phyloP scores from a whole-genome alignment of 2,797 vertebrate species.

The Sciurus carolinensis region DNA sequence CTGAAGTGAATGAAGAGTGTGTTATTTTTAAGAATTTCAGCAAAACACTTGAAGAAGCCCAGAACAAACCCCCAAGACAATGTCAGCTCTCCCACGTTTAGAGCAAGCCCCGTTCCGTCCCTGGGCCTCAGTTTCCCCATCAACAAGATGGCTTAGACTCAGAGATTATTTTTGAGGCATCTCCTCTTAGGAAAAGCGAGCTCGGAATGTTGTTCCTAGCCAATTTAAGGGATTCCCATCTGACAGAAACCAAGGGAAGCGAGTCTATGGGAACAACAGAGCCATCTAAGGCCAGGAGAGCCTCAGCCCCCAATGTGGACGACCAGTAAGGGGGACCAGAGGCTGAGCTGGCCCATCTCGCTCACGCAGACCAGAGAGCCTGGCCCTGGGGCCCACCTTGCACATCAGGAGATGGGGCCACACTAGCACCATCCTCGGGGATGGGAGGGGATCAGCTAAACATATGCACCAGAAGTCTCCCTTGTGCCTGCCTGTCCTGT shows the following conservation, averaged over 20 bases:
- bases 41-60: slow-evolving; percentile 3
- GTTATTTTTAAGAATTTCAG: slow-evolving; percentile 57
- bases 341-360: too few species aligned
- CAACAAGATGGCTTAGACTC: rapidly evolving
- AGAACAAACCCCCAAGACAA: rapidly evolving
- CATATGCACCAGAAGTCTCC: rapidly evolving
- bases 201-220: rapidly evolving
- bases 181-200: neutral
- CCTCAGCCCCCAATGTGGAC: neutral
- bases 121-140: neutral
- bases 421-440: rapidly evolving
- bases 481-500: rapidly evolving
- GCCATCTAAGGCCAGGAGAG: too few species aligned
- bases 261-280: rapidly evolving
- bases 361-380: rapidly evolving
- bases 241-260: neutral
- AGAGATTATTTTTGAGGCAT: rapidly evolving
- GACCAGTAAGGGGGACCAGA: neutral
- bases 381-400: rapidly evolving
- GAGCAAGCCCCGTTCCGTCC: rapidly evolving
- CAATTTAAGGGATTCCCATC: neutral
- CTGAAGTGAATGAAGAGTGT: neutral
- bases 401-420: neutral
- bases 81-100: rapidly evolving
- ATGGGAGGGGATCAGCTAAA: rapidly evolving